Evolutionary conservation across 2,113 vertebrate genomes (phyloP).

Genomic region (Ophthalmolycus amberensis): DNA sequence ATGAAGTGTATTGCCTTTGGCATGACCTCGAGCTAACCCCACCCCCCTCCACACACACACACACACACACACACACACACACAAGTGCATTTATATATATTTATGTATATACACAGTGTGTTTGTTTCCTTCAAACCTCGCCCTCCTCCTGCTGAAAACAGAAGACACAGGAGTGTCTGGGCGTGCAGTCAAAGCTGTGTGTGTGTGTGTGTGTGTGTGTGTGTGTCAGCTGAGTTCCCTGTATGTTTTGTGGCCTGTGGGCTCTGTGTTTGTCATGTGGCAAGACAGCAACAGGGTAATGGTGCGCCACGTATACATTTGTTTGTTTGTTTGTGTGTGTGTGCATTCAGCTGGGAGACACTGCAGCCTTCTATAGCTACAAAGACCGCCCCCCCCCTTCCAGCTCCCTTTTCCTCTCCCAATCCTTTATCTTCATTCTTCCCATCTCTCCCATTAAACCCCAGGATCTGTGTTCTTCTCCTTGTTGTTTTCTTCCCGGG

Average conservation of each 20-base stretch:
- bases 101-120: background rate
- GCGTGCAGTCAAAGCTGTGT: slow-evolving; percentile 21
- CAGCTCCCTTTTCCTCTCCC: slow-evolving; percentile 32
- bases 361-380: slow-evolving; percentile 44
- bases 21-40: slow-evolving; percentile 25
- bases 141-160: slow-evolving; percentile 25
- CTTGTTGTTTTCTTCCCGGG: background rate
- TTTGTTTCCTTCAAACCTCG: slow-evolving; percentile 4
- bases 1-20: slow-evolving; percentile 40
- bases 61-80: background rate
- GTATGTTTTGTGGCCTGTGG: slow-evolving; percentile 54
- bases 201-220: no score
- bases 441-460: slow-evolving; percentile 26
- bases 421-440: slow-evolving; percentile 47
- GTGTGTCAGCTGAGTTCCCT: slow-evolving; percentile 37
- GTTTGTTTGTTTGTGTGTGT: no score
- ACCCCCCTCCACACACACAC: no score
- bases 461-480: background rate
- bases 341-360: slow-evolving; percentile 35
- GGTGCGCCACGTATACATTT: no score
- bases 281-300: no score
- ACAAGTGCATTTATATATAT: background rate
- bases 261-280: slow-evolving; percentile 64
- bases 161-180: slow-evolving; percentile 50
- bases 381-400: slow-evolving; percentile 41